phyloP scores from a whole-genome alignment of 2,888 invertebrate genomes.

The Suillia variegata region DNA sequence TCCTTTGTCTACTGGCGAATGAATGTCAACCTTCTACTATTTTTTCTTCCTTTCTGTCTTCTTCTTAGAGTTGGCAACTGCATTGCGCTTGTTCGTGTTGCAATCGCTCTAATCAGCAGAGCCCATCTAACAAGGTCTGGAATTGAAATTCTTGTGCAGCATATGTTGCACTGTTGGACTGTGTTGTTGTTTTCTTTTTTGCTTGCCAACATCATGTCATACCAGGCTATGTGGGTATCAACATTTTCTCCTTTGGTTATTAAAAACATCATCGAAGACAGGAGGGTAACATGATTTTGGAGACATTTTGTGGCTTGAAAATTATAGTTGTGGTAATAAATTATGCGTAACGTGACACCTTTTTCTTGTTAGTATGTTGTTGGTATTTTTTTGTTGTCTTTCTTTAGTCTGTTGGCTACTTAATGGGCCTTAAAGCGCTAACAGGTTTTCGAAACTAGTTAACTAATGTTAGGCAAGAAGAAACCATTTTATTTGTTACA shows the following conservation, averaged over 20 bases:
- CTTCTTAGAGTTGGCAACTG: too few relatives aligned
- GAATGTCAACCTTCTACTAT: neutral
- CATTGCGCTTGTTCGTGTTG: neutral
- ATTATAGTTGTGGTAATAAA: constrained; percentile 48
- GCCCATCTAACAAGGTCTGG: constrained; percentile 19
- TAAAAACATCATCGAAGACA: neutral
- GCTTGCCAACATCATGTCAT: too few relatives aligned
- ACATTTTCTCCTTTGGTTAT: neutral
- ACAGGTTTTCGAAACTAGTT: constrained; percentile 1
- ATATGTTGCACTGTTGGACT: neutral
- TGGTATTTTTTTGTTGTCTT: neutral
- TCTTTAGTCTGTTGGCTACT: neutral
- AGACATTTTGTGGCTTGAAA: constrained; percentile 36
- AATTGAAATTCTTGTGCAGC: neutral
- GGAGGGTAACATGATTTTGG: constrained; percentile 23
- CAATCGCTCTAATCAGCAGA: constrained; percentile 14
- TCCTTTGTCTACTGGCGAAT: neutral
- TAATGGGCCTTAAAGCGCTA: neutral
- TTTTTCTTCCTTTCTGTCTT: neutral
- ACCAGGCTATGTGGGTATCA: too few relatives aligned
- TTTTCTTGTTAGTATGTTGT: constrained; percentile 41
- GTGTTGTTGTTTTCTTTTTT: constrained; percentile 3
- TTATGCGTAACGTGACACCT: constrained; percentile 60
- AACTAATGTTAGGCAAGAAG: neutral
- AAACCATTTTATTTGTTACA: too few relatives aligned